Conservation (phyloP, 2,113 vertebrate species). For the Pelvicachromis taeniatus region DNA sequence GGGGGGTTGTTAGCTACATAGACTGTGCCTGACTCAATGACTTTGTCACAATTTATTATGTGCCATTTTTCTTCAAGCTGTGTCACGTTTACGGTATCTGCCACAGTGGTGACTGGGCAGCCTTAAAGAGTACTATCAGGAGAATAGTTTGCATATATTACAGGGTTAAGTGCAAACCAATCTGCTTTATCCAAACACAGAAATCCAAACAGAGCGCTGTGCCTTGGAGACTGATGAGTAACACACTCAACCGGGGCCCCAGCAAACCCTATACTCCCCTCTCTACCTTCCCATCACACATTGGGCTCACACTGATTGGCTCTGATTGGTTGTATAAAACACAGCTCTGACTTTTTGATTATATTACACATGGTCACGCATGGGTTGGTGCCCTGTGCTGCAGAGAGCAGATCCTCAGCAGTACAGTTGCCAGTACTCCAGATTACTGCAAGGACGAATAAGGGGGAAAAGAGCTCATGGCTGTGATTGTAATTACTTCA, state of each 20-base stretch:
- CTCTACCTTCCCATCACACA: constrained; percentile 32
- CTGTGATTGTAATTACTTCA: constrained; percentile 55
- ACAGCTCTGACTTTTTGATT: constrained; percentile 76
- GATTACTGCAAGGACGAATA: constrained; percentile 41
- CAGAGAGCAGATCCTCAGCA: constrained; percentile 42
- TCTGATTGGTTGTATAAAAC: constrained; percentile 78
- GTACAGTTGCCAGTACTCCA: constrained; percentile 5
- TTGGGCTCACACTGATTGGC: constrained; percentile 64
- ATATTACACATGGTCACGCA: constrained; percentile 67
- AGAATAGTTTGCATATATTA: constrained; percentile 78
- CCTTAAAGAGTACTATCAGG: constrained; percentile 70
- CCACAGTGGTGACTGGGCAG: constrained; percentile 66
- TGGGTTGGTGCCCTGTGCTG: constrained; percentile 47
- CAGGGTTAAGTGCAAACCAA: constrained; percentile 82
- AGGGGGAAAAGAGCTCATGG: neutral
- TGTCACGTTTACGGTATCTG: constrained; percentile 68
- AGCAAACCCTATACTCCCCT: neutral
- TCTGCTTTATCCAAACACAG: constrained; percentile 79
- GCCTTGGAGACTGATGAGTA: constrained; percentile 74
- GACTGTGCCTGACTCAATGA: constrained; percentile 14
- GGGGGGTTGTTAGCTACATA: neutral
- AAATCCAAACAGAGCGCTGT: constrained; percentile 73
- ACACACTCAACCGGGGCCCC: constrained; percentile 57
- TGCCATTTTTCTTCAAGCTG: constrained; percentile 54
- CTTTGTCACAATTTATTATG: constrained; percentile 72